Evolutionary conservation across 2,797 vertebrate species (phyloP).

Genomic region (Callimico goeldii): DNA sequence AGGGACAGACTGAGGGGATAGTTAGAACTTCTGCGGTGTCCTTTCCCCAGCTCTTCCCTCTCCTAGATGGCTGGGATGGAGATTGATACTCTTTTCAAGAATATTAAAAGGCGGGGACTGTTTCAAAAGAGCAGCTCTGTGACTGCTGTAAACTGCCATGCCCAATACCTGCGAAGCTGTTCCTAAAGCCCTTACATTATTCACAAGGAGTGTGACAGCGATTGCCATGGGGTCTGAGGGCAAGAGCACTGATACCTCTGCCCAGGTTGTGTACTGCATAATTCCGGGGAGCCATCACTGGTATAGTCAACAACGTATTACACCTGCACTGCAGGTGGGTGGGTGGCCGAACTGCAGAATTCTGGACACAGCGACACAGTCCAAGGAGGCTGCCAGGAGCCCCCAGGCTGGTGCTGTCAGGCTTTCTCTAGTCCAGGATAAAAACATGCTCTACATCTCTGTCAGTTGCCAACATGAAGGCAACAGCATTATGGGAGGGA

Average conservation of each 20-base stretch:
- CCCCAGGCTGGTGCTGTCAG: neutral
- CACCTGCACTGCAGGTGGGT: neutral
- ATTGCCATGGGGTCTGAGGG: neutral
- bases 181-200: constrained; percentile 31
- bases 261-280: neutral
- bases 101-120: neutral
- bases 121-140: constrained; percentile 42
- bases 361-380: too few species aligned
- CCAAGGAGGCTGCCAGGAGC: neutral
- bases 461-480: neutral
- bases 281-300: neutral
- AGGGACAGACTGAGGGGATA: neutral
- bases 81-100: neutral
- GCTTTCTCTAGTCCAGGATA: neutral
- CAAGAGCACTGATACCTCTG: neutral
- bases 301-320: neutral
- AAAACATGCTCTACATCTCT: neutral
- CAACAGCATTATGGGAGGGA: neutral
- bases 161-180: neutral
- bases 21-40: neutral
- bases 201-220: neutral
- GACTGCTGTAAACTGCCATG: neutral
- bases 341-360: neutral
- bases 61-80: neutral
- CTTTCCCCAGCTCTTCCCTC: neutral